Evolutionary conservation across 2,888 invertebrate genomes (phyloP).

Genomic region (Seira ritae): DNA sequence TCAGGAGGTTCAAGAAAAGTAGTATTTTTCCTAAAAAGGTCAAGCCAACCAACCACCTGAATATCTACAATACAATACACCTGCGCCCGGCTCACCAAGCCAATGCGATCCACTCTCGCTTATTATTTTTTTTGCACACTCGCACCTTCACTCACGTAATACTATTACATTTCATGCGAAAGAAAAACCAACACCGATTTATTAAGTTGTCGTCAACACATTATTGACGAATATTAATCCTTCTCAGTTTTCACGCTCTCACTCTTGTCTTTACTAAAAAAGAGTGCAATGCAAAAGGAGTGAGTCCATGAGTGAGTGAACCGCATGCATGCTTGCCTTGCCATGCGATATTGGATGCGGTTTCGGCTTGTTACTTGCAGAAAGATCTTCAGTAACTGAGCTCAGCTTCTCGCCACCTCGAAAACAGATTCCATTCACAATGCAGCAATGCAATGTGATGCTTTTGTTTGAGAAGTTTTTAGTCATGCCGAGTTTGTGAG

Average conservation of each 20-base stretch:
- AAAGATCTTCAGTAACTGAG: conserved; percentile 47
- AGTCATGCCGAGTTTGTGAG: background rate
- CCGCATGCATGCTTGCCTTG: too few relatives aligned
- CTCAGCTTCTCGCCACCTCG: conserved; percentile 3
- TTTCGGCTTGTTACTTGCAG: conserved; percentile 22
- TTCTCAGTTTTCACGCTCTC: conserved; percentile 10
- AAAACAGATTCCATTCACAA: background rate
- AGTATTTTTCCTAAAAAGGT: background rate
- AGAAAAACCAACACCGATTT: conserved; percentile 4
- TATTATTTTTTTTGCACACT: background rate
- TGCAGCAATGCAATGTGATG: background rate
- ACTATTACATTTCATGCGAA: conserved; percentile 3
- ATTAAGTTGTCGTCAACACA: conserved; percentile 18
- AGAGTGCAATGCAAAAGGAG: background rate
- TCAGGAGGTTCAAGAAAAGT: too few relatives aligned
- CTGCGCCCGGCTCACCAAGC: too few relatives aligned
- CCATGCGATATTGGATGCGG: too few relatives aligned
- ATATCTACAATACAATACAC: too few relatives aligned
- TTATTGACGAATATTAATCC: conserved; percentile 15
- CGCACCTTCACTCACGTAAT: conserved; percentile 2
- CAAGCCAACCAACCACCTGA: background rate
- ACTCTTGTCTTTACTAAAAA: background rate
- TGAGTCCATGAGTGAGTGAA: conserved; percentile 8
- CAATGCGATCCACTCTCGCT: background rate
- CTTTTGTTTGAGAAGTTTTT: background rate